phyloP scores from a whole-genome alignment of 1,140 invertebrate genomes.

The Drosophila fuyamai region DNA sequence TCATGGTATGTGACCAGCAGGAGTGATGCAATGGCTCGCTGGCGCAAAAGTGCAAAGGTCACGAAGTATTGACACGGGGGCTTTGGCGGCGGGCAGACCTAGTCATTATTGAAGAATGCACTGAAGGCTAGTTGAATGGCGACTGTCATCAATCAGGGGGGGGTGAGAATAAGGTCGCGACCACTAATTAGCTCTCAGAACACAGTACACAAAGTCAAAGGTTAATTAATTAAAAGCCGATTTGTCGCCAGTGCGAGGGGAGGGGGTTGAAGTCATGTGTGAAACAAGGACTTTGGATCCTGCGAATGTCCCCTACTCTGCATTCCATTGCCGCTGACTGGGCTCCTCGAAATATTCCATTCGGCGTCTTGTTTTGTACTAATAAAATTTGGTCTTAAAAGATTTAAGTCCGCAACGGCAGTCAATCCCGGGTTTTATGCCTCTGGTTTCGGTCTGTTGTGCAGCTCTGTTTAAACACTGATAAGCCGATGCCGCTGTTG shows the following conservation, averaged over 20 bases:
- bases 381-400: conserved; percentile 55
- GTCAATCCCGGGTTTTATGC: conserved; percentile 7
- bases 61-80: background rate
- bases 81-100: too few species aligned
- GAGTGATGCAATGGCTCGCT: conserved; percentile 1
- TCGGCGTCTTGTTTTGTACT: background rate
- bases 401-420: conserved; percentile 18
- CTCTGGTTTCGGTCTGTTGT: conserved; percentile 20
- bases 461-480: conserved; percentile 75
- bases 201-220: conserved; percentile 45
- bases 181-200: conserved; percentile 52
- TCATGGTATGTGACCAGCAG: background rate
- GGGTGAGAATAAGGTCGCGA: background rate
- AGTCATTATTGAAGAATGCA: background rate
- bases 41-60: background rate
- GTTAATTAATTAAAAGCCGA: conserved; percentile 68
- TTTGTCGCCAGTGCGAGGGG: conserved; percentile 6
- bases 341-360: too few species aligned
- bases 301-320: background rate
- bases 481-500: conserved; percentile 38
- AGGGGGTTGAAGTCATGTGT: too few species aligned
- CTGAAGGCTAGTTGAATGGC: conserved; percentile 5
- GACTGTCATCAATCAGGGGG: conserved; percentile 2
- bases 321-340: background rate
- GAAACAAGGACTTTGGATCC: background rate